These are phyloP conservation scores for Nesogale talazaci DNA, from an alignment of 2,113 vertebrate species.

Conservation along the genomic window DNA sequence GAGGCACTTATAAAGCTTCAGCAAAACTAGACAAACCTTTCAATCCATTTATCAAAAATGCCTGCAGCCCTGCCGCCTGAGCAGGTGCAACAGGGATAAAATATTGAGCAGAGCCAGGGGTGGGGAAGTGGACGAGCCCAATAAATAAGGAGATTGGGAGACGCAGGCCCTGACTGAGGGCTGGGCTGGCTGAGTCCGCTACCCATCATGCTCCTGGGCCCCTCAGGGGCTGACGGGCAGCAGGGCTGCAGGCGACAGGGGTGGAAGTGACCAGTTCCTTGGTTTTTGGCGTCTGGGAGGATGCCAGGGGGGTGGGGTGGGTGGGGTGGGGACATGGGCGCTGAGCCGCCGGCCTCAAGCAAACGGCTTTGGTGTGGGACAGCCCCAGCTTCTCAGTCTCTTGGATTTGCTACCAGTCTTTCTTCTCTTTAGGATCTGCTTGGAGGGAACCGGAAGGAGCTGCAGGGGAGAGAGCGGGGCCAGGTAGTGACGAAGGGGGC, in stretches of 20 bases:
- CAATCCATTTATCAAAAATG: constrained; percentile 78
- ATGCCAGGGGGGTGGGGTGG: not conserved
- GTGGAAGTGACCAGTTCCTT: not conserved
- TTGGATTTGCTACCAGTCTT: not conserved
- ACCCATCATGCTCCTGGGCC: not conserved
- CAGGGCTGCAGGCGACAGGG: not conserved
- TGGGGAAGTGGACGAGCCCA: constrained; percentile 27
- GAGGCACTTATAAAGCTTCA: constrained; percentile 67
- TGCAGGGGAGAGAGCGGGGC: not conserved
- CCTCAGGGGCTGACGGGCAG: not conserved
- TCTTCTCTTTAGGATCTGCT: not conserved
- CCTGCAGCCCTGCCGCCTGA: constrained; percentile 57
- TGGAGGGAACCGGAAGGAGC: not conserved
- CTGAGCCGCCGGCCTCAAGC: not conserved
- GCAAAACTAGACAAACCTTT: constrained; percentile 76
- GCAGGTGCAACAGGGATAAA: constrained; percentile 69
- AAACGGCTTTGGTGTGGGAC: not conserved
- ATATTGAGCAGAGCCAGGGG: constrained; percentile 64
- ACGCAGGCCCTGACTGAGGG: not conserved
- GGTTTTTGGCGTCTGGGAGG: not conserved
- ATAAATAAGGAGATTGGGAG: constrained; percentile 63
- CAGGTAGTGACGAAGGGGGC: not conserved
- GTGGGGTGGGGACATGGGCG: no score
- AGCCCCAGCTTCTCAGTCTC: accelerated
- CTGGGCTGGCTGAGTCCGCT: not conserved